These are phyloP conservation scores for Chaitophorus viminalis DNA, from an alignment of 2,888 invertebrate genomes.

Conservation along the genomic window DNA sequence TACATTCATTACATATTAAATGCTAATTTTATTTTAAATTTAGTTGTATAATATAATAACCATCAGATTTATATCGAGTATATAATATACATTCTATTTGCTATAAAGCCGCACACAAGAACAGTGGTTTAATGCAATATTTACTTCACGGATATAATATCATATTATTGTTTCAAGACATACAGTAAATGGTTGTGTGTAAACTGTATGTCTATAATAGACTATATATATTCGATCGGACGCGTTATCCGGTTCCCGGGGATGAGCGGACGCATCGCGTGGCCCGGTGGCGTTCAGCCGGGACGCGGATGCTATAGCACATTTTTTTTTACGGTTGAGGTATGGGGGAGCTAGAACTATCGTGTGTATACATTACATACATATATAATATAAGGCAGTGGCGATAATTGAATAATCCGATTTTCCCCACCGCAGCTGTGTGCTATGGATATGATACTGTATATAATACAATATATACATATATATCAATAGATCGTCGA, in stretches of 20 bases:
- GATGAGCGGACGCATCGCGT: background rate
- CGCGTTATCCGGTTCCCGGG: background rate
- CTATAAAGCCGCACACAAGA: too few relatives aligned
- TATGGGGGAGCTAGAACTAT: too few relatives aligned
- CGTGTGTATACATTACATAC: too few relatives aligned
- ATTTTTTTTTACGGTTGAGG: background rate
- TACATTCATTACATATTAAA: too few relatives aligned
- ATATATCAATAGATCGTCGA: background rate
- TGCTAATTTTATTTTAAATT: too few relatives aligned
- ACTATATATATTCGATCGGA: background rate
- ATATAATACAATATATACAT: background rate
- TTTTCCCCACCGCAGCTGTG: conserved; percentile 53
- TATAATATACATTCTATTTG: too few relatives aligned
- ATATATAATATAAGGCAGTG: background rate
- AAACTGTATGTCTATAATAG: background rate
- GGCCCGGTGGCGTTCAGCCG: background rate
- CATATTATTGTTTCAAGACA: background rate
- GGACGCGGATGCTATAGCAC: background rate
- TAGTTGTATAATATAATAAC: too few relatives aligned
- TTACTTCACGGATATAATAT: too few relatives aligned
- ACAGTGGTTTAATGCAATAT: too few relatives aligned
- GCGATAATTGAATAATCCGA: conserved; percentile 50
- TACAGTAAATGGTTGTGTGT: background rate
- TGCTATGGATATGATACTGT: background rate
- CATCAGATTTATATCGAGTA: too few relatives aligned